Percentiles rank a stretch among this genome's conserved stretches.
Evolutionary conservation across 1,140 invertebrate species (phyloP).

Genomic region (Drosophila hydei): DNA sequence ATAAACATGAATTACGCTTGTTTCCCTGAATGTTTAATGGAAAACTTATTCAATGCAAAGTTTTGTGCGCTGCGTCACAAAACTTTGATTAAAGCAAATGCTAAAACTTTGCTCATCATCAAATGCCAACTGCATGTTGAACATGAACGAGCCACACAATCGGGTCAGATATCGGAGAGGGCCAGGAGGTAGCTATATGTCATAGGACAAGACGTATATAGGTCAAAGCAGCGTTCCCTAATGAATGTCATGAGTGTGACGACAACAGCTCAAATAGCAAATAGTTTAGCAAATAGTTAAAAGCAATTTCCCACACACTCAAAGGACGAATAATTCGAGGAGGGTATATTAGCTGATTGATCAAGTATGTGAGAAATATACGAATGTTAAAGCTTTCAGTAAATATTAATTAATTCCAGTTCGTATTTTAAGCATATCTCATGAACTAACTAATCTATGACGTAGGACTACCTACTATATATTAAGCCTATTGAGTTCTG

Average conservation of each 20-base stretch:
- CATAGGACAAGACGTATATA: constrained; percentile 3
- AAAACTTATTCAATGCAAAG: constrained; percentile 31
- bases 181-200: neutral
- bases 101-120: constrained; percentile 34
- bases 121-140: constrained; percentile 38
- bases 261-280: constrained; percentile 9
- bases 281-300: constrained; percentile 23
- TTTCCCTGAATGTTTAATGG: neutral
- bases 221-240: constrained; percentile 13
- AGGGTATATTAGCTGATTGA: neutral
- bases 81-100: constrained; percentile 40
- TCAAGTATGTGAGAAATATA: neutral
- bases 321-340: neutral
- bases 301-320: neutral
- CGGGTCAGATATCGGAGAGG: constrained; percentile 8
- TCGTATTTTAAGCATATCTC: no score
- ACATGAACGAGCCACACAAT: constrained; percentile 15
- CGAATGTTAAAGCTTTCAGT: no score
- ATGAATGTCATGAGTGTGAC: constrained; percentile 17
- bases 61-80: constrained; percentile 9
- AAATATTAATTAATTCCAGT: no score
- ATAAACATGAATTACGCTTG: constrained; percentile 12
- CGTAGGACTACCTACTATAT: no score
- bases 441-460: no score
- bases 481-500: no score